phyloP scores from a whole-genome alignment of 2,797 vertebrate genomes.

The Coregonus suidteri region DNA sequence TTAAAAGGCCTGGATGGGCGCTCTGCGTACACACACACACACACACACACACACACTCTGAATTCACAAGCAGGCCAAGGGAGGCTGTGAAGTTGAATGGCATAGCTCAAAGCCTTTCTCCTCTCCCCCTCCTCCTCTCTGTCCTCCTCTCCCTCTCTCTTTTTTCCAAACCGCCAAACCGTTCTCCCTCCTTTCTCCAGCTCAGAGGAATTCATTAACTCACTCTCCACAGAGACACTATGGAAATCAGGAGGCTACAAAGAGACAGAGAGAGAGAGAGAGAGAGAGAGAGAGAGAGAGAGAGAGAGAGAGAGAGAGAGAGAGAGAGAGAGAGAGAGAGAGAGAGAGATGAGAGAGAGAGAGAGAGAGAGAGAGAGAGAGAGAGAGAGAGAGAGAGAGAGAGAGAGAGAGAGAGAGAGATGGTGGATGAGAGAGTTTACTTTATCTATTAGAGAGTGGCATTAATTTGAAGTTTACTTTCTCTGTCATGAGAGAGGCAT shows the following conservation, averaged over 20 bases:
- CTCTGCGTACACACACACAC: slow-evolving; percentile 21
- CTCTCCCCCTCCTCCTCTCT: slow-evolving; percentile 75
- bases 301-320: slow-evolving; percentile 19
- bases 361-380: slow-evolving; percentile 5
- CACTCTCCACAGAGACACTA: slow-evolving; percentile 95
- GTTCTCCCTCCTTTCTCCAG: slow-evolving; percentile 90
- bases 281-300: slow-evolving; percentile 13
- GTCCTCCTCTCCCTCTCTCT: slow-evolving; percentile 67
- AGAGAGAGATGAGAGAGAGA: neutral
- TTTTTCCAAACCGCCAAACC: slow-evolving; percentile 80
- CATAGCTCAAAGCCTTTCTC: slow-evolving; percentile 92
- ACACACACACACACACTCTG: slow-evolving; percentile 59
- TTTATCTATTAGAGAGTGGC: too few relatives aligned
- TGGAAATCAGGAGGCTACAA: slow-evolving; percentile 95
- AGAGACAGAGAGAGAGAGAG: slow-evolving; percentile 87
- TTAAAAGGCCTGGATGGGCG: slow-evolving; percentile 81
- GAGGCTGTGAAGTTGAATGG: slow-evolving; percentile 96
- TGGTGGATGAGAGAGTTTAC: too few relatives aligned
- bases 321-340: neutral
- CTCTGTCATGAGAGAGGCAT: slow-evolving; percentile 79
- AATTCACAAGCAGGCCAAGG: slow-evolving; percentile 94
- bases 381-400: slow-evolving; percentile 59
- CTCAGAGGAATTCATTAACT: slow-evolving; percentile 97
- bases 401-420: too few relatives aligned
- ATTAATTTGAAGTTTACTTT: too few relatives aligned